Conservation (phyloP, 2,113 vertebrate species). For the Colius striatus region DNA sequence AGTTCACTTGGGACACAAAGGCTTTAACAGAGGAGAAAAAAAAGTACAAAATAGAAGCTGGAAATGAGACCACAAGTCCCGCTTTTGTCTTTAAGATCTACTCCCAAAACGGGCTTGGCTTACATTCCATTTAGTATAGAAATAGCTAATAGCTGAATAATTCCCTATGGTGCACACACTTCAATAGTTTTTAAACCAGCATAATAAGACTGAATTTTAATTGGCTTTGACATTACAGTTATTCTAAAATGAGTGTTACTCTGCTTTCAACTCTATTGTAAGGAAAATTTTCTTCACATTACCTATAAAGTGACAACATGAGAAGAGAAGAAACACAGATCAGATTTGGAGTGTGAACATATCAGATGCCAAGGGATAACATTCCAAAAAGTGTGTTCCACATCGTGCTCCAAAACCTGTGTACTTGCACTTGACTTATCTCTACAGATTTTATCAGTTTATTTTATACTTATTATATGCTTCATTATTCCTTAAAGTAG, state of each 20-base stretch:
- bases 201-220: constrained; percentile 8
- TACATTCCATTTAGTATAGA: neutral
- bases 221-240: neutral
- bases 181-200: neutral
- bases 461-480: neutral
- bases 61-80: neutral
- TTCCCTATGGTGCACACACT: neutral
- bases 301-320: neutral
- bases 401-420: neutral
- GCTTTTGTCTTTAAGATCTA: neutral
- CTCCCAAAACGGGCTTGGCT: neutral
- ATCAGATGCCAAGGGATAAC: neutral
- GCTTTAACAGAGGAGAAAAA: neutral
- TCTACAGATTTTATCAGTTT: neutral
- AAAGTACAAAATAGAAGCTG: neutral
- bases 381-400: neutral
- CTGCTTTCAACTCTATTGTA: neutral
- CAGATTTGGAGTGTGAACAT: neutral
- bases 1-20: neutral
- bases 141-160: neutral
- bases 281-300: neutral
- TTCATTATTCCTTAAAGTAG: neutral
- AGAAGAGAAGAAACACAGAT: neutral
- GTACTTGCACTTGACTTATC: neutral
- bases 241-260: neutral